Evolutionary conservation across 2,888 invertebrate species (phyloP).

Genomic region (Prosopocoilus inquinatus): DNA sequence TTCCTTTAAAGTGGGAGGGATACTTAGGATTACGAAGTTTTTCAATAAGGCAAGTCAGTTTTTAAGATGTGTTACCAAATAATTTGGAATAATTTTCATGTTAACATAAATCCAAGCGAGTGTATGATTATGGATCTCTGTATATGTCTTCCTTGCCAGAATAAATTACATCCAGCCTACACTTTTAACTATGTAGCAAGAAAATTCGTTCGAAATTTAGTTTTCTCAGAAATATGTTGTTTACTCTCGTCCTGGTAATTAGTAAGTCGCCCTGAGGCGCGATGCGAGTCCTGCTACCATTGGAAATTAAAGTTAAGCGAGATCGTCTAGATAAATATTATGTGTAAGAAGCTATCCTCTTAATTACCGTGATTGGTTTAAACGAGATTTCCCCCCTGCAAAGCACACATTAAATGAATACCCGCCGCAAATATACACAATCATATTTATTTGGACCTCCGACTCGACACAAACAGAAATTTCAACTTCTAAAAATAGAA

Average conservation of each 20-base stretch:
- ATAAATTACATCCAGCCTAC: slow-evolving; percentile 43
- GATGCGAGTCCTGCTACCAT: slow-evolving; percentile 37
- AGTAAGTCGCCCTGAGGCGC: slow-evolving; percentile 41
- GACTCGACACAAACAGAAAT: no score
- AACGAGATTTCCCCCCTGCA: slow-evolving; percentile 1
- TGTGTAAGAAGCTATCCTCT: slow-evolving; percentile 34
- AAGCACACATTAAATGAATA: no score
- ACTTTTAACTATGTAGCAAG: slow-evolving; percentile 45
- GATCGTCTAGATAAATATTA: slow-evolving; percentile 40
- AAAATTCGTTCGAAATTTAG: slow-evolving; percentile 46
- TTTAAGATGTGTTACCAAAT: no score
- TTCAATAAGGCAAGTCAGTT: no score
- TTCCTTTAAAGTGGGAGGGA: no score
- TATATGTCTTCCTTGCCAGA: slow-evolving; percentile 6
- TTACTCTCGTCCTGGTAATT: slow-evolving; percentile 44
- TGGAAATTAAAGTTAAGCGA: slow-evolving; percentile 45
- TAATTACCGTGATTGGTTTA: slow-evolving; percentile 25
- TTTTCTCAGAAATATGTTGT: slow-evolving; percentile 48
- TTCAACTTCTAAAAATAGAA: no score
- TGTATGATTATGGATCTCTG: no score
- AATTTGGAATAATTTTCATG: no score
- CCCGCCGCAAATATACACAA: no score
- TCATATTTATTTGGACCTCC: no score
- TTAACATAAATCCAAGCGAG: no score
- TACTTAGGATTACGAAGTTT: no score